Conservation (phyloP, 2,797 vertebrate species). For the Argya squamiceps region DNA sequence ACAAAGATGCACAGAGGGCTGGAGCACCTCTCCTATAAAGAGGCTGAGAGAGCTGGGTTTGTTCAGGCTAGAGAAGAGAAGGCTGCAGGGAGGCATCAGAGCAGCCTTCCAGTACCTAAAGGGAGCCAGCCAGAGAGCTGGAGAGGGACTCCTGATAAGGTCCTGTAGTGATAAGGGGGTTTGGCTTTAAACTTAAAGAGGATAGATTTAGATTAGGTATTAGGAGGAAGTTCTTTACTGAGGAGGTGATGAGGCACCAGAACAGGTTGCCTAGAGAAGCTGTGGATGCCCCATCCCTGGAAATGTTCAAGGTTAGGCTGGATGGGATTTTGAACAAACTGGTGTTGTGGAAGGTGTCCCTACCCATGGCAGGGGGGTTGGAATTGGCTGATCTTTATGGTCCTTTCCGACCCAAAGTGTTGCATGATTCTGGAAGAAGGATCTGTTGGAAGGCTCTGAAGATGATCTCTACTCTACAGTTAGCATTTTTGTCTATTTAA, state of each 20-base stretch:
- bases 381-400: background rate
- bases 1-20: background rate
- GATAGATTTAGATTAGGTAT: background rate
- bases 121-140: background rate
- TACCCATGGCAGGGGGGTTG: background rate
- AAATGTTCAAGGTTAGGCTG: background rate
- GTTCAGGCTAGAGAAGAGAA: background rate
- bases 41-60: background rate
- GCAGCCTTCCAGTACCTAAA: background rate
- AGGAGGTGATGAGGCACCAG: background rate
- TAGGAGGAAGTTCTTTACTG: background rate
- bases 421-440: background rate
- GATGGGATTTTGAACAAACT: background rate
- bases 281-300: background rate
- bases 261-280: background rate
- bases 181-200: background rate
- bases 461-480: background rate
- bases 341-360: background rate
- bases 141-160: background rate
- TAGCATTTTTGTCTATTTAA: background rate
- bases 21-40: background rate
- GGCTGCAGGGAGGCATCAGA: accelerated
- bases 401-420: background rate
- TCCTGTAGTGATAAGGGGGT: too few species aligned
- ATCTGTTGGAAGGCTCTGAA: background rate